Conservation (phyloP, 2,797 vertebrate genomes). For the Enoplosus armatus region DNA sequence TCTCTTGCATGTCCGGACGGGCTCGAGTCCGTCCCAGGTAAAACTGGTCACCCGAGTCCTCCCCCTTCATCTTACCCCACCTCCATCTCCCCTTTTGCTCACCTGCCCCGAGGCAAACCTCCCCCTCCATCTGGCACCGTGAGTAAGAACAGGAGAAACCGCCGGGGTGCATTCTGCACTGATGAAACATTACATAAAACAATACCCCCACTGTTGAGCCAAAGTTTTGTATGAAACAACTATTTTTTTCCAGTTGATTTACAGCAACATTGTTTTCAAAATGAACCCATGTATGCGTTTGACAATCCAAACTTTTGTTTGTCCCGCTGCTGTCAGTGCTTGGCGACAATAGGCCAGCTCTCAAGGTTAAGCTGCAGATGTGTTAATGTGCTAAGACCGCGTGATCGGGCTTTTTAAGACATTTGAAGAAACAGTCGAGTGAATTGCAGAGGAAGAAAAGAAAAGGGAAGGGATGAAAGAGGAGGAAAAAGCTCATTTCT, state of each 20-base stretch:
- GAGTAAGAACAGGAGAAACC: slow-evolving; percentile 68
- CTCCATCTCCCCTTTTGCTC: slow-evolving; percentile 77
- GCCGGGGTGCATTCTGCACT: slow-evolving; percentile 47
- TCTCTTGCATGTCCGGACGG: slow-evolving; percentile 75
- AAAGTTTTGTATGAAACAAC: slow-evolving; percentile 59
- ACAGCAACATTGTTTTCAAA: slow-evolving; percentile 49
- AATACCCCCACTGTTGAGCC: slow-evolving; percentile 63
- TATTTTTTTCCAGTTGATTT: slow-evolving; percentile 51
- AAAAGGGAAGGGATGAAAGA: slow-evolving; percentile 61
- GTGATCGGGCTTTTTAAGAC: slow-evolving; percentile 60
- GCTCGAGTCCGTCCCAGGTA: slow-evolving; percentile 78
- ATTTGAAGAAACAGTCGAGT: slow-evolving; percentile 69
- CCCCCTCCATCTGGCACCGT: slow-evolving; percentile 69
- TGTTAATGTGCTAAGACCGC: slow-evolving; percentile 66
- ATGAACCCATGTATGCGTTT: slow-evolving; percentile 46
- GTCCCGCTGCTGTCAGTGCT: slow-evolving; percentile 50
- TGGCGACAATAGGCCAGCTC: slow-evolving; percentile 58
- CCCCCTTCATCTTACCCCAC: slow-evolving; percentile 68
- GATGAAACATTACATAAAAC: slow-evolving; percentile 67
- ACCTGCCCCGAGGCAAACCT: slow-evolving; percentile 71
- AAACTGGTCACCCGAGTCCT: slow-evolving; percentile 84
- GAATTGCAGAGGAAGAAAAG: slow-evolving; percentile 57
- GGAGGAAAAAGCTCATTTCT: slow-evolving; percentile 78
- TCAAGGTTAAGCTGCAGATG: slow-evolving; percentile 74
- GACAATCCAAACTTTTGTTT: slow-evolving; percentile 72